Percentiles rank a stretch among this genome's conserved stretches.
Conservation (phyloP, 1,140 invertebrate species). For the Drosophila cardini region DNA sequence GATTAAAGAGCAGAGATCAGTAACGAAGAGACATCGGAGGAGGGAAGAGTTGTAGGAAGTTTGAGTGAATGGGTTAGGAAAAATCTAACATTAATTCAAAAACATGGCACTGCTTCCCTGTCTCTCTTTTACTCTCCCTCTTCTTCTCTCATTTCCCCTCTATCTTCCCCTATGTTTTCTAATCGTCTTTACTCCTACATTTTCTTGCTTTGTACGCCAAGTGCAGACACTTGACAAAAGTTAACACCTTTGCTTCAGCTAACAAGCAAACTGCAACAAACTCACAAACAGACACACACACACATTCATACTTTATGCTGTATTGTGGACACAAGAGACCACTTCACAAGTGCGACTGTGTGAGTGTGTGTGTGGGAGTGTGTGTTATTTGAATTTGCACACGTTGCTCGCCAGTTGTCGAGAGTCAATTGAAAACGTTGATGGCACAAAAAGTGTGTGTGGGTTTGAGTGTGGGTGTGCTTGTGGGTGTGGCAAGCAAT, state of each 20-base stretch:
- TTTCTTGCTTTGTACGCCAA: background rate
- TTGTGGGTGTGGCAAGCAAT: slow-evolving; percentile 40
- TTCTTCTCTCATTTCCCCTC: background rate
- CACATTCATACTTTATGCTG: slow-evolving; percentile 25
- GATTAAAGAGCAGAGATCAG: background rate
- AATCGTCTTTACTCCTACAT: background rate
- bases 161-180: too few relatives aligned
- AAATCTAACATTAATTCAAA: slow-evolving; percentile 24
- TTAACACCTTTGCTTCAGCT: slow-evolving; percentile 58
- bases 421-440: slow-evolving; percentile 81
- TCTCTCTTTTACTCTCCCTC: background rate
- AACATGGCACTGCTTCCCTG: slow-evolving; percentile 20
- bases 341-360: slow-evolving; percentile 51
- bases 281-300: slow-evolving; percentile 14
- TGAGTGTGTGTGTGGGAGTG: slow-evolving; percentile 6
- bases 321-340: slow-evolving; percentile 63
- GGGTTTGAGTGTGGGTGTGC: background rate
- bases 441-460: slow-evolving; percentile 31
- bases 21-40: too few relatives aligned
- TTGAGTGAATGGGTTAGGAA: background rate
- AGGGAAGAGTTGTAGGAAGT: background rate
- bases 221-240: slow-evolving; percentile 51
- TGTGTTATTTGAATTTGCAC: slow-evolving; percentile 52
- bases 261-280: slow-evolving; percentile 58
- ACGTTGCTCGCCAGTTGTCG: slow-evolving; percentile 56